Percentiles rank a stretch among this genome's conserved stretches.
These are phyloP conservation scores for Rhodinocichla rosea DNA, from an alignment of 2,113 vertebrate genomes.

Conservation along the genomic window DNA sequence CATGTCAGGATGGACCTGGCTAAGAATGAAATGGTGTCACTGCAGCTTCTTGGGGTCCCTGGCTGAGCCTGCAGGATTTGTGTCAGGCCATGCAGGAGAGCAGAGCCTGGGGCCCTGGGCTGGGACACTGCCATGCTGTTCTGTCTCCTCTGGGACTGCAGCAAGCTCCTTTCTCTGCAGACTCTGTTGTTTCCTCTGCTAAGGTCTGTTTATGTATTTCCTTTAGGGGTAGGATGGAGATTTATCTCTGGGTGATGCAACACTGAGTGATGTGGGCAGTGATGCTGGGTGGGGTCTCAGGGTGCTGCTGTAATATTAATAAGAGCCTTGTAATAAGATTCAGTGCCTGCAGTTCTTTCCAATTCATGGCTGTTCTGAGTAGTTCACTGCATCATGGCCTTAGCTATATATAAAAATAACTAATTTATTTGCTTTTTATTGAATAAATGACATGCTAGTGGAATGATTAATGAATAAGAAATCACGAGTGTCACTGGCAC, in stretches of 20 bases:
- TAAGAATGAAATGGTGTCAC: no score
- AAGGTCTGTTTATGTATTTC: background rate
- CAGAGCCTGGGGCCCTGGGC: accelerated
- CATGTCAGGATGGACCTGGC: no score
- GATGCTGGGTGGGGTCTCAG: background rate
- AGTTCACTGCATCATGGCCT: background rate
- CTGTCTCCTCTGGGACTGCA: background rate
- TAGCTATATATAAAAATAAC: background rate
- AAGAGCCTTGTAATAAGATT: background rate
- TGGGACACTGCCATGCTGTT: accelerated
- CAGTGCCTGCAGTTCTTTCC: background rate
- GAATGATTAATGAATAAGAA: slow-evolving; percentile 45
- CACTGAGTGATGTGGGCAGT: background rate
- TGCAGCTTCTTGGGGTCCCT: background rate
- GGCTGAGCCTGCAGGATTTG: background rate
- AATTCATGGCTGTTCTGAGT: background rate
- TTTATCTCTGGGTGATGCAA: background rate
- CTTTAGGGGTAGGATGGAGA: background rate
- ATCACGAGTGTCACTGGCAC: background rate
- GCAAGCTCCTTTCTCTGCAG: background rate
- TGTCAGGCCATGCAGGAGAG: background rate
- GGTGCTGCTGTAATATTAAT: background rate
- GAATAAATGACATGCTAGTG: slow-evolving; percentile 7
- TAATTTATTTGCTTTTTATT: slow-evolving; percentile 38
- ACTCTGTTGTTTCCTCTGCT: background rate